Percentiles rank a stretch among this genome's conserved stretches.
phyloP scores from a whole-genome alignment of 2,888 invertebrate genomes.

The Chesias legatella region DNA sequence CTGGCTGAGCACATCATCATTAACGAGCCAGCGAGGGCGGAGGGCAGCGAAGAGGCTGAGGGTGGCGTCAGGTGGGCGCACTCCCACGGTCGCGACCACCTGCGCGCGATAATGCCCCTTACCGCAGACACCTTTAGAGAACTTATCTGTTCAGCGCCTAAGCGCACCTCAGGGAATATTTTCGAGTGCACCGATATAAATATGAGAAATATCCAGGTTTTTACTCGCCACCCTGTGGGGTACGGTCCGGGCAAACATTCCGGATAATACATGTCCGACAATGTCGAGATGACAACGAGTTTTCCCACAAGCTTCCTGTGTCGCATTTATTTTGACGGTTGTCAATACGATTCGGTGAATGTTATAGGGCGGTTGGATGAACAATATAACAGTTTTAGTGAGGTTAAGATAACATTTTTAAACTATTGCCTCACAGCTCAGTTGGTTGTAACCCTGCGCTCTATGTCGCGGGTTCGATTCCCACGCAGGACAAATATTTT shows the following conservation, averaged over 20 bases:
- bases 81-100: constrained; percentile 76
- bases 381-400: too few relatives aligned
- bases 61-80: constrained; percentile 80
- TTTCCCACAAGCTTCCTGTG: constrained; percentile 38
- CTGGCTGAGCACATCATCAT: constrained; percentile 89
- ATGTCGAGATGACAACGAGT: constrained; percentile 62
- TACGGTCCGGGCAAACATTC: constrained; percentile 56
- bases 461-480: too few relatives aligned
- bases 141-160: constrained; percentile 54
- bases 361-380: too few relatives aligned
- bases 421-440: too few relatives aligned
- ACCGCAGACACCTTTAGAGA: constrained; percentile 52
- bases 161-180: constrained; percentile 68
- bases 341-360: constrained; percentile 30
- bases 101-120: constrained; percentile 71
- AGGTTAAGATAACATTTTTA: too few relatives aligned
- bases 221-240: constrained; percentile 62
- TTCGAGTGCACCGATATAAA: constrained; percentile 77
- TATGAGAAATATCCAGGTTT: constrained; percentile 78
- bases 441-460: too few relatives aligned
- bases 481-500: too few relatives aligned
- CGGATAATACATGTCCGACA: constrained; percentile 67
- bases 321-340: constrained; percentile 37
- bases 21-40: constrained; percentile 85
- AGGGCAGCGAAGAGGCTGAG: constrained; percentile 81